phyloP scores from a whole-genome alignment of 2,113 vertebrate species.

The Caretta caretta region DNA sequence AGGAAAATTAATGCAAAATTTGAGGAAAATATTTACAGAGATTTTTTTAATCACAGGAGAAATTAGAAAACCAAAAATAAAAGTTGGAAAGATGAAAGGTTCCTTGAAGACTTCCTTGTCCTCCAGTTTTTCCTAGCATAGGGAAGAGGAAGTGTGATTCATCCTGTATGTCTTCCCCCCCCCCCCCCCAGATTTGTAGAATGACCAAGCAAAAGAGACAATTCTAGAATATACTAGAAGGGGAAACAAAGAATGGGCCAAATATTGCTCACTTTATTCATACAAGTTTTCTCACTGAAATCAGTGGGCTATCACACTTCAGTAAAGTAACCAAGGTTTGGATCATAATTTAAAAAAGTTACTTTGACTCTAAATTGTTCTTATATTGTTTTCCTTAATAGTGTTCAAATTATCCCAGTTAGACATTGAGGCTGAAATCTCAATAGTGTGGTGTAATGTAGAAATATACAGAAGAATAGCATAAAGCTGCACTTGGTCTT shows the following conservation, averaged over 20 bases:
- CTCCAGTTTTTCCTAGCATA: background rate
- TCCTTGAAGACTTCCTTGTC: background rate
- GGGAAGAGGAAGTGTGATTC: too few relatives aligned
- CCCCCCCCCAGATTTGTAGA: too few relatives aligned
- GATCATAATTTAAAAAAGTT: background rate
- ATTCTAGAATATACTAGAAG: background rate
- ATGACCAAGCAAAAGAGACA: background rate
- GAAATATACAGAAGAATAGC: background rate
- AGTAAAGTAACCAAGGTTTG: background rate
- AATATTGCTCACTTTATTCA: background rate
- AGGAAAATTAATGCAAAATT: background rate
- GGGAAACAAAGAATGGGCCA: background rate
- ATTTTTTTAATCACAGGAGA: background rate
- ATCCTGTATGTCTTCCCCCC: too few relatives aligned
- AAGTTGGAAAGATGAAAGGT: background rate
- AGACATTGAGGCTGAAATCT: background rate
- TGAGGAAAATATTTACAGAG: background rate
- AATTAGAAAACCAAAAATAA: background rate
- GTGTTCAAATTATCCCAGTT: background rate
- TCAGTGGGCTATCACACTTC: background rate
- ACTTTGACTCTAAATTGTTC: background rate
- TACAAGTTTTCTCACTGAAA: background rate
- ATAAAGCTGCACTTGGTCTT: background rate
- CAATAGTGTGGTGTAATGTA: background rate
- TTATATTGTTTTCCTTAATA: background rate